Percentiles rank a stretch among this genome's conserved stretches.
Conservation (phyloP, 2,113 vertebrate genomes). For the Holacanthus passer region DNA sequence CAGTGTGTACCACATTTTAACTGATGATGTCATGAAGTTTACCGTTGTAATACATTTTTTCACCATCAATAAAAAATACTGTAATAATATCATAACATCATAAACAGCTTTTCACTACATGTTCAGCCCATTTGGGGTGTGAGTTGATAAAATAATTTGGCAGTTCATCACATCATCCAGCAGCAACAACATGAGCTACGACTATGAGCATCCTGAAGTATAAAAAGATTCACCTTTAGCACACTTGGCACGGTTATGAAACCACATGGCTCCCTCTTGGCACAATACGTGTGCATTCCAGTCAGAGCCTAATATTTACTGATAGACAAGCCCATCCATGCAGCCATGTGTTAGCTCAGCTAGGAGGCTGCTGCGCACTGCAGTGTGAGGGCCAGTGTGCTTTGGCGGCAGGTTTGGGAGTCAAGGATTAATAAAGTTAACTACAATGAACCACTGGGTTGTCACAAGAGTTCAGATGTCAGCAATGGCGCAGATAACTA, state of each 20-base stretch:
- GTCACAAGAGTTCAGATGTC: neutral
- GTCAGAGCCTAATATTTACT: constrained; percentile 16
- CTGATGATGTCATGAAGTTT: neutral
- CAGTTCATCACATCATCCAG: neutral
- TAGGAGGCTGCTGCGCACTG: neutral
- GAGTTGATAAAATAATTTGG: neutral
- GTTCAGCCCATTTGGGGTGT: neutral
- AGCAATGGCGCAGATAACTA: neutral
- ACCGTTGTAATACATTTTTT: no score
- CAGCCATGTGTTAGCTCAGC: neutral
- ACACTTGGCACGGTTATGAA: constrained; percentile 38
- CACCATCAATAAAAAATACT: neutral
- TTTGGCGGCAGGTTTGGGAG: neutral
- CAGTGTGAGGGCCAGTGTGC: neutral
- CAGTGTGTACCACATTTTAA: neutral
- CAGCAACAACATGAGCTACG: constrained; percentile 8
- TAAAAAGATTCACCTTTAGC: constrained; percentile 36
- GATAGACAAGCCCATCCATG: neutral
- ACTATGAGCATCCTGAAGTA: neutral
- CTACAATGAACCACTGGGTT: neutral
- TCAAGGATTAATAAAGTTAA: neutral
- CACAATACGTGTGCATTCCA: constrained; percentile 11
- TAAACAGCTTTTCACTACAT: neutral
- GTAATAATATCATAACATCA: neutral
- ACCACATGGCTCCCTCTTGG: neutral